Evolutionary conservation across 2,797 vertebrate species (phyloP).

Genomic region (Pempheris klunzingeri): DNA sequence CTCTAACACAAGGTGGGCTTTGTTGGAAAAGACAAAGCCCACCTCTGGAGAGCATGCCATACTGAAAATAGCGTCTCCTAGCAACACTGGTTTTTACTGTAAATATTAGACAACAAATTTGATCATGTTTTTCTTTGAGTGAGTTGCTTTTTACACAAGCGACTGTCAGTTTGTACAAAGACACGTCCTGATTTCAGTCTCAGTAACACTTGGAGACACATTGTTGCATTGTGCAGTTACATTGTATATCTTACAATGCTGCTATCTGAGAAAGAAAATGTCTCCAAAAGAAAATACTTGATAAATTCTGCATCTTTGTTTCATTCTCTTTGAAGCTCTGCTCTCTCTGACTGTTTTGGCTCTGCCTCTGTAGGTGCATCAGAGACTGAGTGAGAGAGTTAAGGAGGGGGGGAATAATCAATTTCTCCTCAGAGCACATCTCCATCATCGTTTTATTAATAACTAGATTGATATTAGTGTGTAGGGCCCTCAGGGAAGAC

Average conservation of each 20-base stretch:
- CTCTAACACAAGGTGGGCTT: neutral
- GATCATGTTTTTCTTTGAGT: neutral
- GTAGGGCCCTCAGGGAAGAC: conserved; percentile 36
- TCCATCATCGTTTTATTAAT: conserved; percentile 66
- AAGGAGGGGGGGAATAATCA: conserved; percentile 47
- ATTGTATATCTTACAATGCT: neutral
- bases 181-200: neutral
- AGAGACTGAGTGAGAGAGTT: conserved; percentile 12
- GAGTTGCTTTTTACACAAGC: too few species aligned
- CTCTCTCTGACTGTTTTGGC: conserved; percentile 12
- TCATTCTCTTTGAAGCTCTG: conserved; percentile 4
- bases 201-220: neutral
- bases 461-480: conserved; percentile 50
- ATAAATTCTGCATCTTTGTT: conserved; percentile 14
- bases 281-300: neutral
- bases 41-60: too few species aligned
- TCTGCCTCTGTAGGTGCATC: conserved; percentile 26
- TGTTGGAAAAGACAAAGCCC: conserved; percentile 7
- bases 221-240: neutral
- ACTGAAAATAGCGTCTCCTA: too few species aligned
- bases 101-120: neutral
- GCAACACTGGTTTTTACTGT: neutral
- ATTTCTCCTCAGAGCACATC: conserved; percentile 47
- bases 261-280: neutral
- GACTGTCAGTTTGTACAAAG: neutral